phyloP scores from a whole-genome alignment of 2,113 vertebrate genomes.

The Callorhinus ursinus region DNA sequence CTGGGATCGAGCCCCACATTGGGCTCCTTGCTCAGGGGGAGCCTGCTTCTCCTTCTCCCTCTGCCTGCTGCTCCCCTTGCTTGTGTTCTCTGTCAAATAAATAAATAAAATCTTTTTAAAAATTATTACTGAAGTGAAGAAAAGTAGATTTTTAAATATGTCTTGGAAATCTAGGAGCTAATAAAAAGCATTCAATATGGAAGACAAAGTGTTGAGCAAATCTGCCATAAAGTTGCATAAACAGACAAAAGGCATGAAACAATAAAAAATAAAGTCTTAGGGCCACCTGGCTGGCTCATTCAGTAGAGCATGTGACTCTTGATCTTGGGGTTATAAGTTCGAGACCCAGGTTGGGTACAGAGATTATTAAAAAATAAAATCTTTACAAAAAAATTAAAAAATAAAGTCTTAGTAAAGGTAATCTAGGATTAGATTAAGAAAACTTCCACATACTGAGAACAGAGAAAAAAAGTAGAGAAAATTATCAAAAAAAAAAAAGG shows the following conservation, averaged over 20 bases:
- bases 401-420: background rate
- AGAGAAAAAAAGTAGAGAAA: background rate
- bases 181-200: background rate
- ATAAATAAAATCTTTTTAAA: too few species aligned
- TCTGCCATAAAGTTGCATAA: slow-evolving; percentile 19
- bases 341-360: background rate
- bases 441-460: background rate
- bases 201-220: background rate
- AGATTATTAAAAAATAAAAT: background rate
- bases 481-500: background rate
- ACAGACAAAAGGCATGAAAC: background rate
- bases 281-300: background rate
- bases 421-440: background rate
- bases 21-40: too few species aligned
- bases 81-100: too few species aligned
- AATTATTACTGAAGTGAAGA: background rate
- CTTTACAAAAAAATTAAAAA: background rate
- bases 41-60: too few species aligned
- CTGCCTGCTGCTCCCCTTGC: too few species aligned
- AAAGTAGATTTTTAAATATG: background rate
- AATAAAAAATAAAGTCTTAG: background rate
- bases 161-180: background rate
- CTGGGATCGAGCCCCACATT: too few species aligned
- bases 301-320: background rate
- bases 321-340: background rate